Percentiles rank a stretch among this genome's conserved stretches.
These are phyloP conservation scores for Siphlonurus alternatus DNA, from an alignment of 2,888 invertebrate species.

Conservation along the genomic window DNA sequence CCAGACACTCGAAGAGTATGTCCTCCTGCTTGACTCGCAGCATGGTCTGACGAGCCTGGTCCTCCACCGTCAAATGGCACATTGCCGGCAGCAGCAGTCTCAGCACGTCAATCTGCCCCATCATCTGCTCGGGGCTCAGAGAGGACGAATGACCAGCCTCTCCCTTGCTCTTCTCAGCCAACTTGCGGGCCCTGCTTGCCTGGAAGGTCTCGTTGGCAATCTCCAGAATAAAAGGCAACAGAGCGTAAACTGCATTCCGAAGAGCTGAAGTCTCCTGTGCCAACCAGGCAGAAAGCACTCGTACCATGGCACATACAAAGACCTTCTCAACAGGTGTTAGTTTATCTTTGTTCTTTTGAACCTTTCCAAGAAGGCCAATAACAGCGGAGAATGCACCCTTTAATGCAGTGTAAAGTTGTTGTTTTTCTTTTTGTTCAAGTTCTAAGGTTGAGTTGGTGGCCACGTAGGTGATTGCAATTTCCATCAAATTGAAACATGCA, in stretches of 20 bases:
- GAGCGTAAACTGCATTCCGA: constrained; percentile 62
- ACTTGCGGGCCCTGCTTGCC: constrained; percentile 45
- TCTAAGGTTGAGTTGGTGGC: constrained; percentile 60
- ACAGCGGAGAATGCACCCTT: constrained; percentile 79
- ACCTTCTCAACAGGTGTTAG: constrained; percentile 43
- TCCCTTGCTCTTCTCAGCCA: constrained; percentile 47
- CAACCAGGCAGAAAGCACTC: constrained; percentile 76
- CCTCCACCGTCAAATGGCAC: constrained; percentile 83
- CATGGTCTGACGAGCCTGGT: constrained; percentile 64
- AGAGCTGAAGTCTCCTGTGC: constrained; percentile 81
- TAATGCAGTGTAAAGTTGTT: constrained; percentile 73
- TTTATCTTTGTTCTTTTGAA: constrained; percentile 42
- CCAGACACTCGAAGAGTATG: constrained; percentile 58
- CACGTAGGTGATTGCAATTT: constrained; percentile 62
- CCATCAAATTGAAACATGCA: constrained; percentile 65
- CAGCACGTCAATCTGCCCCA: constrained; percentile 49
- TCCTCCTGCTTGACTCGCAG: constrained; percentile 56
- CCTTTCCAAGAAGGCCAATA: constrained; percentile 50
- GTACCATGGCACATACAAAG: constrained; percentile 68
- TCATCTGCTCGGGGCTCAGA: constrained; percentile 25
- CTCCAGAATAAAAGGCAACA: constrained; percentile 65
- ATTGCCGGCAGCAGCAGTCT: constrained; percentile 73
- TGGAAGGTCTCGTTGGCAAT: constrained; percentile 70
- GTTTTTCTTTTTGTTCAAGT: constrained; percentile 77
- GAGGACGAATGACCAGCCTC: constrained; percentile 27